A percentile compares a stretch with the other conserved stretches of the same genome.
Conservation (phyloP, 1,140 invertebrate species). For the Leptinotarsa defecta region DNA sequence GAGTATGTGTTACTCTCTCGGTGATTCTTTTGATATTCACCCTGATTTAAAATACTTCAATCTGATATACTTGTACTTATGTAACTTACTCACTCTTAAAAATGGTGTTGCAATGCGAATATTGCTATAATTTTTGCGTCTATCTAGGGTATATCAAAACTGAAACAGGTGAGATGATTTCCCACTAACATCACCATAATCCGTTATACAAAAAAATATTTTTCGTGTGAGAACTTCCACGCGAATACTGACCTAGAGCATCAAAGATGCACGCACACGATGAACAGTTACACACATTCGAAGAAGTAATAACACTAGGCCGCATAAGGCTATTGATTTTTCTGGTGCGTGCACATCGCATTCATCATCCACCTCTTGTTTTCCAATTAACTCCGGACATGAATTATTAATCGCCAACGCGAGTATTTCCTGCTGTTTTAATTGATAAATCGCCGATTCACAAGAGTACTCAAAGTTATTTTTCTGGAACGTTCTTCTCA, state of each 20-base stretch:
- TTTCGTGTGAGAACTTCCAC: too few species aligned
- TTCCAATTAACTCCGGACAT: conserved; percentile 25
- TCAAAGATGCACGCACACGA: conserved; percentile 11
- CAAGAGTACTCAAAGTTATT: neutral
- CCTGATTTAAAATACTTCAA: too few species aligned
- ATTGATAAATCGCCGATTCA: conserved; percentile 18
- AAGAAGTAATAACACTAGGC: conserved; percentile 11
- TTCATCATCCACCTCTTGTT: conserved; percentile 26
- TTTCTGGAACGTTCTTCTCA: neutral
- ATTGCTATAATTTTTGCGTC: too few species aligned
- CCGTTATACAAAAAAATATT: too few species aligned
- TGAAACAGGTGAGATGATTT: too few species aligned
- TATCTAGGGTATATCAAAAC: too few species aligned
- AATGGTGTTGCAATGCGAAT: too few species aligned
- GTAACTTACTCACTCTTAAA: too few species aligned
- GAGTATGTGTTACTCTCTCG: too few species aligned
- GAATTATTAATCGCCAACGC: conserved; percentile 21
- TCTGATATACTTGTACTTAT: too few species aligned
- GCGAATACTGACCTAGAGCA: neutral
- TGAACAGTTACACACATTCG: conserved; percentile 13
- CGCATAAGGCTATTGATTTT: conserved; percentile 33
- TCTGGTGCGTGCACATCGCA: conserved; percentile 9
- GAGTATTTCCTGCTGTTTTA: conserved; percentile 17
- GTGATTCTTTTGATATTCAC: too few species aligned
- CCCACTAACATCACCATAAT: too few species aligned